Evolutionary conservation across 2,113 vertebrate species (phyloP), one percentile per base, ranked within the genome.

Genomic region (Gymnogyps californianus): DNA sequence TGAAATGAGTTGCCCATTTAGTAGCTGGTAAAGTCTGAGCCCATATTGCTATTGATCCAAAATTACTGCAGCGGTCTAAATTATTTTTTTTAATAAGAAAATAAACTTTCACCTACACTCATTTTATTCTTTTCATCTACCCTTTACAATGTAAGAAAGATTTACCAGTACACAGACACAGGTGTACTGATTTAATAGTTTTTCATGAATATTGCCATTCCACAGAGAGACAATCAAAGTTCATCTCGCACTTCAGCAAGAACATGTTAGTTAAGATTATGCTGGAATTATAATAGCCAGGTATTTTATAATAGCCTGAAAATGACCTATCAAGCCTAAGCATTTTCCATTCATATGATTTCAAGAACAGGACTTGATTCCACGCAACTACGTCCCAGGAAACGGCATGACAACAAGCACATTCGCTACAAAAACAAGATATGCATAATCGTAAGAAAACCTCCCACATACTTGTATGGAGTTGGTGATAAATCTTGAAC

Each of bases 401-500:
- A 46, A 46, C 0, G 28, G 28, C 22, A 18, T 4, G 16, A 19
- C 55, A 24, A 20, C 2, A 4, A 26, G 46, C 46, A 69, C 38
- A 4, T 14, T 8, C 34, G 2, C 62, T 25, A 38, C 38, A 26
- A 59, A 51, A 36, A 8, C 18, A 11, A 76, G 38, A 22, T 3
- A 28, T 0, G 7, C 4, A 4, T 10, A n/a, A 19, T 16, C 10
- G 0, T 29, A 40, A 62, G 47, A 24, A 59, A 62, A 40, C 49
- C n/a, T 83, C 88, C 80, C 64, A 16, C 61, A 3, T 22, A 13
- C 16, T 34, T 20, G 1, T 11, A 31, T 8, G 13, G 19, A 62
- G 47, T 6, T 36, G 25, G 38, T 1, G 1, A 34, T 54, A 40
- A 46, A 69, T 62, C 46, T 54, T 13, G 11, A 25, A 31, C 8